phyloP scores from a whole-genome alignment of 1,140 invertebrate species.

The Dryas iulia region DNA sequence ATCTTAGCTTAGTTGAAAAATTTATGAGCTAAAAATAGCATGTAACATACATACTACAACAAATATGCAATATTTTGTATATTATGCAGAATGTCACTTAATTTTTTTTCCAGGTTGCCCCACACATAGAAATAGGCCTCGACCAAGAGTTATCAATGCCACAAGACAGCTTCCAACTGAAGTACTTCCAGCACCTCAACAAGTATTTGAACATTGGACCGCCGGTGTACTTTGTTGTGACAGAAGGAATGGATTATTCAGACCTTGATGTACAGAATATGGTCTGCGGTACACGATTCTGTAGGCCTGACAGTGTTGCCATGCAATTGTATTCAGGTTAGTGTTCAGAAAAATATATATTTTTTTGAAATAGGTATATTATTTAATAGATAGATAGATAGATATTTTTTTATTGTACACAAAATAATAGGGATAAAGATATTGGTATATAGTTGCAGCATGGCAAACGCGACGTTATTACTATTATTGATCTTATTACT shows the following conservation, averaged over 20 bases:
- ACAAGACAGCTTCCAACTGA: constrained; percentile 95
- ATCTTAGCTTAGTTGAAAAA: no score
- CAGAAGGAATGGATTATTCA: constrained; percentile 90
- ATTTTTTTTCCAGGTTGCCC: constrained; percentile 83
- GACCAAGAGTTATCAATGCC: constrained; percentile 99
- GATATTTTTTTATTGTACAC: no score
- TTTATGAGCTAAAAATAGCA: no score
- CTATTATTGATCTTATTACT: no score
- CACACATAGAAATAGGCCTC: constrained; percentile 94
- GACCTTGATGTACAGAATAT: constrained; percentile 88
- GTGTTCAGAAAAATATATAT: background rate
- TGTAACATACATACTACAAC: no score
- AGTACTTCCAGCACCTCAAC: constrained; percentile 94
- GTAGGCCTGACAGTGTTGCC: constrained; percentile 89
- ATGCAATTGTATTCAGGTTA: constrained; percentile 89
- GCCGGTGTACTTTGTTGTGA: constrained; percentile 98
- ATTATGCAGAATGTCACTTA: background rate
- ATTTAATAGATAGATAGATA: no score
- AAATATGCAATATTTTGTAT: no score
- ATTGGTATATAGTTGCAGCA: no score
- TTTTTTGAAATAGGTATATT: background rate
- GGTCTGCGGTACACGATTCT: constrained; percentile 91
- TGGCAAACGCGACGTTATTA: no score
- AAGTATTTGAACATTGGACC: constrained; percentile 96
- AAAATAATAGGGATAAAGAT: no score